These are phyloP conservation scores for Lathronympha strigana DNA, from an alignment of 2,888 invertebrate species.

Conservation along the genomic window DNA sequence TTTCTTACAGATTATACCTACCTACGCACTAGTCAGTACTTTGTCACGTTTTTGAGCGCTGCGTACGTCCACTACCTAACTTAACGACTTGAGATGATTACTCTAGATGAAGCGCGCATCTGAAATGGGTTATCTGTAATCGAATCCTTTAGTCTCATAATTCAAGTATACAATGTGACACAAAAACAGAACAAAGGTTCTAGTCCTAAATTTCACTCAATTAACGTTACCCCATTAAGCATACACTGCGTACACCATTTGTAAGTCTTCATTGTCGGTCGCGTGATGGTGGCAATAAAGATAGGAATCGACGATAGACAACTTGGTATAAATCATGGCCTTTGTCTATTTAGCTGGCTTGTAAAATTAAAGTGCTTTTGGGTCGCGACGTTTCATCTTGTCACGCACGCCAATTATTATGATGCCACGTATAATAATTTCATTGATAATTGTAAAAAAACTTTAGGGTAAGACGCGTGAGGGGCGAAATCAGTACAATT, in stretches of 20 bases:
- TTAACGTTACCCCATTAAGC: constrained; percentile 36
- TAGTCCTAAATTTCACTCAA: constrained; percentile 32
- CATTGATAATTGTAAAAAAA: neutral
- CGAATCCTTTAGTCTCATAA: neutral
- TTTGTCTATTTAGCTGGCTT: constrained; percentile 30
- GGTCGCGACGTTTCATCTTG: constrained; percentile 23
- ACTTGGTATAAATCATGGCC: constrained; percentile 34
- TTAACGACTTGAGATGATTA: too few species aligned
- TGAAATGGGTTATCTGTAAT: too few species aligned
- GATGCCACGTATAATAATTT: constrained; percentile 7
- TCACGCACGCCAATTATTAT: constrained; percentile 27
- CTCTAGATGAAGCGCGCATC: too few species aligned
- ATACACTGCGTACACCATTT: constrained; percentile 35
- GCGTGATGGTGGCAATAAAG: constrained; percentile 40
- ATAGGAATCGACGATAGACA: constrained; percentile 36
- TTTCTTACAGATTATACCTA: too few species aligned
- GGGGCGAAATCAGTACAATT: too few species aligned
- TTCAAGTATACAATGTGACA: neutral
- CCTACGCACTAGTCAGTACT: too few species aligned
- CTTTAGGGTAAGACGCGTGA: too few species aligned
- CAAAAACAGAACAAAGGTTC: constrained; percentile 7
- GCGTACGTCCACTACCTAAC: too few species aligned
- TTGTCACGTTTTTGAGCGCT: too few species aligned
- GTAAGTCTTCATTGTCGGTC: constrained; percentile 38
- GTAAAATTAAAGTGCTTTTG: constrained; percentile 29